phyloP scores from a whole-genome alignment of 2,888 invertebrate genomes.

The Ernsta delagoae region DNA sequence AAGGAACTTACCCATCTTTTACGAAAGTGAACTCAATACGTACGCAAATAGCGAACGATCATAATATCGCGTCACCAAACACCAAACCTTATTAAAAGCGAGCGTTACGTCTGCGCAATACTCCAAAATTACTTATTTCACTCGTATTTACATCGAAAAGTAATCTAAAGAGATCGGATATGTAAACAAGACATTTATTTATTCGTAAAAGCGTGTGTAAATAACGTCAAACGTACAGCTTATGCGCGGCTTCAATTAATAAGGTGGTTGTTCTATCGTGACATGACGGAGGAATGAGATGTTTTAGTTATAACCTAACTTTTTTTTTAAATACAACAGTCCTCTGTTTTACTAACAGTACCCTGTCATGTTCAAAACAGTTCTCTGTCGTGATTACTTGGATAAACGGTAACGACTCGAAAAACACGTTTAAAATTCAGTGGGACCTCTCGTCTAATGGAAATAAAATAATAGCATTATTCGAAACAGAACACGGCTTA shows the following conservation, averaged over 20 bases:
- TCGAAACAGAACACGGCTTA: too few relatives aligned
- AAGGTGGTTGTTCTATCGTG: not conserved
- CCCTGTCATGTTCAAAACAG: too few relatives aligned
- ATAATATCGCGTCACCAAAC: constrained; percentile 1
- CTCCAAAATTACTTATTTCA: constrained; percentile 31
- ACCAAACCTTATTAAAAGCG: constrained; percentile 20
- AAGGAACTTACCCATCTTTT: too few relatives aligned
- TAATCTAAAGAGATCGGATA: constrained; percentile 46
- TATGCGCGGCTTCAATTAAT: constrained; percentile 30
- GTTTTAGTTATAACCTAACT: too few relatives aligned
- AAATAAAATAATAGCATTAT: too few relatives aligned
- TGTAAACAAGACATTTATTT: constrained; percentile 43
- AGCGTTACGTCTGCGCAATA: constrained; percentile 18
- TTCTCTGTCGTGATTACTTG: too few relatives aligned
- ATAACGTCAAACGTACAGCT: constrained; percentile 45
- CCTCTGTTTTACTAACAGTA: too few relatives aligned
- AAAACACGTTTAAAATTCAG: too few relatives aligned
- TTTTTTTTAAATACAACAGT: too few relatives aligned
- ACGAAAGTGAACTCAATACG: not conserved
- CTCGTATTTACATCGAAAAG: constrained; percentile 42
- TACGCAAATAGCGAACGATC: not conserved
- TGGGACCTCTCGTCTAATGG: too few relatives aligned
- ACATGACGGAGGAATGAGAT: not conserved
- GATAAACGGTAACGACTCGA: too few relatives aligned
- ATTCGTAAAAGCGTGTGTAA: constrained; percentile 48